Evolutionary conservation across 2,797 vertebrate species (phyloP), one percentile per base, ranked within the genome.

Genomic region (Tadarida brasiliensis): DNA sequence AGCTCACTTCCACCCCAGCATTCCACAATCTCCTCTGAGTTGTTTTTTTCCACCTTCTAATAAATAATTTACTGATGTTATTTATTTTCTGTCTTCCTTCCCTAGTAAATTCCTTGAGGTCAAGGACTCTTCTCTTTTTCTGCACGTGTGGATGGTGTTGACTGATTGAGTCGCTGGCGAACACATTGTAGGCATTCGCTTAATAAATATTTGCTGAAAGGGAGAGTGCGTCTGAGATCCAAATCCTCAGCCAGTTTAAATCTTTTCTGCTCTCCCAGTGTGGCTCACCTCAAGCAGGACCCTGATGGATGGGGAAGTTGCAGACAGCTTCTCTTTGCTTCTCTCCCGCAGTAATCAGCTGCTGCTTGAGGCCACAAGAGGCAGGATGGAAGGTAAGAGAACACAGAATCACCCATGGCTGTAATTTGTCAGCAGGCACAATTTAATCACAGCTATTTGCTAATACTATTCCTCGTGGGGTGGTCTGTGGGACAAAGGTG

Each of bases 51-150:
- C 49, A 22, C 33, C 35, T 85, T 74, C 39, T 70, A 73, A 73
- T 67, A 56, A 82, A 57, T 74, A 68, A 81, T 54, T 92, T 85
- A 14, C 15, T 71, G 8, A 61, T 85, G 87, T 86, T 65, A 28
- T 86, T 81, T 84, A 49, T 83, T 76, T 82, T 87, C 35, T 78
- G 4, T 35, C 17, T 94, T 88, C 54, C 11, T 73, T 96, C 22
- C 20, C 33, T 80, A 65, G 39, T 57, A 54, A 68, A 6, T 74
- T 51, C 28, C 19, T 71, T 68, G 56, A 92, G 6, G 26, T 11
- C 11, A 82, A 61, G 30, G 2, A n/a, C 28, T 10, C 35, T 78
- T 24, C 26, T 4, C 3, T 49, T 44, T 68, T 61, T 44, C 8
- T 77, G 1, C 15, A 11, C 17, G 6, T 73, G 10, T 28, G 12